These are phyloP conservation scores for Dipus sagitta DNA, from an alignment of 2,797 vertebrate species.

Conservation along the genomic window DNA sequence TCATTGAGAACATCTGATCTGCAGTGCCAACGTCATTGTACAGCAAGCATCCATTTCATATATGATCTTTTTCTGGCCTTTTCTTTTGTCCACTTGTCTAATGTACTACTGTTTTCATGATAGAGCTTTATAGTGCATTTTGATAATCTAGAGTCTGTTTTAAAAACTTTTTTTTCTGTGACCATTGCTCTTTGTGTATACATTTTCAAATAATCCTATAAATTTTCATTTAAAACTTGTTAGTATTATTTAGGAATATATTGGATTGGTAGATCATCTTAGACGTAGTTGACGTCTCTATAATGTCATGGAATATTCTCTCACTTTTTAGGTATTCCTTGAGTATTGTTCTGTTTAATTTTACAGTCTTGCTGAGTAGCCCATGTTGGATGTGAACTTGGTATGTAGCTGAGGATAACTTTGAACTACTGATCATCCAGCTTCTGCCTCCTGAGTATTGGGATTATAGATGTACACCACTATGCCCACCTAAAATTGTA, in stretches of 20 bases:
- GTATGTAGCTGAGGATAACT: no score
- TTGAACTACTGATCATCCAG: no score
- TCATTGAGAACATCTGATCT: conserved; percentile 55
- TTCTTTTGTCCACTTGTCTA: conserved; percentile 55
- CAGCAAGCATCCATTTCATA: conserved; percentile 38
- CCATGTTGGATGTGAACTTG: no score
- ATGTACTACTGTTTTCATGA: conserved; percentile 24
- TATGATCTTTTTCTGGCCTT: conserved; percentile 53
- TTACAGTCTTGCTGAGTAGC: background rate
- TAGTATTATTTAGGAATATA: conserved; percentile 44
- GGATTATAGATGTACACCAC: background rate
- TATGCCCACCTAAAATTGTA: no score
- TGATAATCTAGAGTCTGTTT: conserved; percentile 24
- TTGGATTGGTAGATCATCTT: conserved; percentile 57
- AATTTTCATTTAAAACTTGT: conserved; percentile 11
- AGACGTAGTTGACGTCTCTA: conserved; percentile 49
- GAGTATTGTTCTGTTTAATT: conserved; percentile 17
- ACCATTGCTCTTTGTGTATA: conserved; percentile 32
- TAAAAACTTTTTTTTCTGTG: conserved; percentile 39
- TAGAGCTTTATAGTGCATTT: conserved; percentile 1
- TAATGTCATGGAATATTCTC: background rate
- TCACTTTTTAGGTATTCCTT: conserved; percentile 27
- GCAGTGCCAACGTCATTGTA: conserved; percentile 6
- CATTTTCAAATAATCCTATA: conserved; percentile 56
- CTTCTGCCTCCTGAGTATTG: no score